Evolutionary conservation across 2,113 vertebrate genomes (phyloP).

Genomic region (Echinops telfairi): DNA sequence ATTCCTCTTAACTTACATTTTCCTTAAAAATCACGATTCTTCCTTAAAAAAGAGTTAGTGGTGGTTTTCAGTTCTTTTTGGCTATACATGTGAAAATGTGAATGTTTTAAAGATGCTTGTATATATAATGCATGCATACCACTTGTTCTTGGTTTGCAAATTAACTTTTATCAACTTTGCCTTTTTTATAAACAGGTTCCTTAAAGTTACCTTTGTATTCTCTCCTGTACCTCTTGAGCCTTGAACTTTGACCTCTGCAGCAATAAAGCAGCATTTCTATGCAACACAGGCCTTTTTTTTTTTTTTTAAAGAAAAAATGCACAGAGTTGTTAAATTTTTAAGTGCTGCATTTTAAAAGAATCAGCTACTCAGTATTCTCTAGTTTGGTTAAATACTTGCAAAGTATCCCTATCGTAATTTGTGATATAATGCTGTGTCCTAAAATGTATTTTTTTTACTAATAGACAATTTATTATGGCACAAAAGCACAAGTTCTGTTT

Average conservation of each 20-base stretch:
- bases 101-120: slow-evolving; percentile 95
- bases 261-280: slow-evolving; percentile 99
- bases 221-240: slow-evolving; percentile 97
- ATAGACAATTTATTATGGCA: slow-evolving; percentile 99
- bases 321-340: slow-evolving; percentile 96
- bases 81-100: slow-evolving; percentile 95
- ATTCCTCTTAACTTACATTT: slow-evolving; percentile 6
- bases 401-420: slow-evolving; percentile 97
- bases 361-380: slow-evolving; percentile 92
- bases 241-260: slow-evolving; percentile 98
- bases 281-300: slow-evolving; percentile 96
- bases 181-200: slow-evolving; percentile 98
- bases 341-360: slow-evolving; percentile 96
- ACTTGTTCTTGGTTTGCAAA: slow-evolving; percentile 99
- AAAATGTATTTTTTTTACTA: slow-evolving; percentile 99
- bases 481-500: slow-evolving; percentile 96
- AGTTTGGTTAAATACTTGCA: slow-evolving; percentile 94
- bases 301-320: slow-evolving; percentile 91
- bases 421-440: slow-evolving; percentile 99
- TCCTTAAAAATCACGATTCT: not conserved
- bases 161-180: slow-evolving; percentile 99
- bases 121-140: slow-evolving; percentile 98
- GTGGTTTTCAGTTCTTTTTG: slow-evolving; percentile 68
- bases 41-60: slow-evolving; percentile 4
- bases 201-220: slow-evolving; percentile 99